Conservation (phyloP, 2,888 invertebrate species). For the Troglohyphantes excavatus region DNA sequence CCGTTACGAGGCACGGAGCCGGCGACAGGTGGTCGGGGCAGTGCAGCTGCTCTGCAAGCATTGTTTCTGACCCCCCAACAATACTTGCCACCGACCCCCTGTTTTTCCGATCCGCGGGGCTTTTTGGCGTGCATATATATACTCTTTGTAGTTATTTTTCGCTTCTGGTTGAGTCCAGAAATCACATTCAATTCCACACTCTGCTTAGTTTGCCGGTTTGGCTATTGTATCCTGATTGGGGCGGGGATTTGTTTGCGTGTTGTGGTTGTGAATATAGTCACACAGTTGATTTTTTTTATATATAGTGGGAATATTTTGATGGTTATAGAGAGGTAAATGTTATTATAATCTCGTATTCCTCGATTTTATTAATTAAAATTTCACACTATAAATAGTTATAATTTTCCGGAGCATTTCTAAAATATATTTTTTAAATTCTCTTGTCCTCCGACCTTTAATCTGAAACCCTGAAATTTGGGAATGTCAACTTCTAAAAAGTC, state of each 20-base stretch:
- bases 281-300: too few species aligned
- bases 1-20: slow-evolving; percentile 40
- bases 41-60: slow-evolving; percentile 43
- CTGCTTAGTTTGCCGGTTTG: background rate
- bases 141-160: slow-evolving; percentile 15
- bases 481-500: too few species aligned
- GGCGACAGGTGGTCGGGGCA: slow-evolving; percentile 28
- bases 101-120: background rate
- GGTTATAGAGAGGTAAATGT: too few species aligned
- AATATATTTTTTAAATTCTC: too few species aligned
- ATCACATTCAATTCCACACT: background rate
- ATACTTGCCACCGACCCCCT: slow-evolving; percentile 21
- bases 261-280: background rate
- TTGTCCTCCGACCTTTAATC: too few species aligned
- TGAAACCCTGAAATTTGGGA: too few species aligned
- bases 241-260: background rate
- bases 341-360: too few species aligned
- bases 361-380: too few species aligned
- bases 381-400: too few species aligned
- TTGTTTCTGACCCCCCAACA: slow-evolving; percentile 55
- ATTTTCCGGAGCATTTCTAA: too few species aligned
- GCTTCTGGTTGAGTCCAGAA: background rate
- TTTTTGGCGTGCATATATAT: slow-evolving; percentile 25
- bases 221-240: background rate
- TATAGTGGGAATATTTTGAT: too few species aligned